phyloP scores from a whole-genome alignment of 2,113 vertebrate species.

The Carollia perspicillata region DNA sequence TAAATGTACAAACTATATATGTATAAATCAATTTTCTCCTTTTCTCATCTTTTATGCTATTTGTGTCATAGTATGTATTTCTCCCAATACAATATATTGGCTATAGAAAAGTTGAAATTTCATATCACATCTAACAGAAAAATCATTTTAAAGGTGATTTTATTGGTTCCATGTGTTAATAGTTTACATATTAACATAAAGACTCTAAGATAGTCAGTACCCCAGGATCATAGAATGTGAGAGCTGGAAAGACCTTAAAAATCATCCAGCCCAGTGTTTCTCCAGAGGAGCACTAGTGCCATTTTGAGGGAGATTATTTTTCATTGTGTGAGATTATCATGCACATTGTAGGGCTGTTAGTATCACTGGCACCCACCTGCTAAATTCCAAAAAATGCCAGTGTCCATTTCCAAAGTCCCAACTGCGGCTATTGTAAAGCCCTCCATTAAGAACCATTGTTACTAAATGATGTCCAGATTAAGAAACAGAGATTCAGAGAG shows the following conservation, averaged over 20 bases:
- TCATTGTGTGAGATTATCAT: background rate
- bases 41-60: background rate
- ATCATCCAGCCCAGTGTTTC: background rate
- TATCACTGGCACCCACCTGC: background rate
- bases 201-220: background rate
- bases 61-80: background rate
- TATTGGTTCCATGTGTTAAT: background rate
- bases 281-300: background rate
- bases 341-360: background rate
- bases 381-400: background rate
- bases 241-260: constrained; percentile 7
- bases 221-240: background rate
- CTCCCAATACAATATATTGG: background rate
- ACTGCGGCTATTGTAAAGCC: background rate
- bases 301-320: background rate
- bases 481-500: background rate
- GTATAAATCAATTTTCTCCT: background rate
- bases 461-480: background rate
- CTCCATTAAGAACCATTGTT: background rate
- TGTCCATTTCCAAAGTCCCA: background rate
- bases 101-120: background rate
- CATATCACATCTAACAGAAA: background rate
- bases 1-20: background rate
- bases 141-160: background rate
- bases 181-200: background rate